Evolutionary conservation across 2,888 invertebrate genomes (phyloP), one percentile per base, ranked within the genome.

Genomic region (Andrena bucephala): DNA sequence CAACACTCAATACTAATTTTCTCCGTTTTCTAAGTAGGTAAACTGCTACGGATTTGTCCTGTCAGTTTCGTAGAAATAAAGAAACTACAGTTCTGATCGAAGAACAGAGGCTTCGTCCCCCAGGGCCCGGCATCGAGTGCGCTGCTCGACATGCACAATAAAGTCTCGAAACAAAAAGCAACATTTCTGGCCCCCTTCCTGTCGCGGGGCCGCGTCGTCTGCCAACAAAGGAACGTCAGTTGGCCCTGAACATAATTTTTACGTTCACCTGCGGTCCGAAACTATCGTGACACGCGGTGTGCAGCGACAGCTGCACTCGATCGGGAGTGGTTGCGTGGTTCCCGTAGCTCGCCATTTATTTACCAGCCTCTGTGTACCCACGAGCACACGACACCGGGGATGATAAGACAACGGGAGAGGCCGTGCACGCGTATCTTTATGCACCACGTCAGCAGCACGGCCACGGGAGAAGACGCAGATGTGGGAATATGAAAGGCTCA

Each of bases 271-370:
- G 75, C 52, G 24, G 20, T 29, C 33, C 42, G 48, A 78, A 78
- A 75, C 63, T 69, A 65, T 60, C 69, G 71, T n/a, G 20, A 50
- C 84, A 77, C 68, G 20, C 48, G 10, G 77, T 69, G 63, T 65
- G 70, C 54, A 71, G 16, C 82, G 85, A 85, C 82, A 82, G 85
- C 84, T 87, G 87, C 81, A 36, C 63, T 70, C 77, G 70, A 81
- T 84, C 74, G 78, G 33, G 20, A 27, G 63, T 50, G 42, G 79
- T 78, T 81, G 76, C 84, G 81, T 75, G 74, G 77, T 81, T 57
- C 63, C 74, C 79, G 71, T 78, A 42, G 73, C 57, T 70, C 78
- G 63, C 65, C 85, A 76, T 83, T 79, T 80, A 77, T 77, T 76
- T 83, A 72, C 77, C 70, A 73, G 62, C 54, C 59, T 69, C 59